phyloP scores from a whole-genome alignment of 2,113 vertebrate genomes.

The Philantomba maxwellii region DNA sequence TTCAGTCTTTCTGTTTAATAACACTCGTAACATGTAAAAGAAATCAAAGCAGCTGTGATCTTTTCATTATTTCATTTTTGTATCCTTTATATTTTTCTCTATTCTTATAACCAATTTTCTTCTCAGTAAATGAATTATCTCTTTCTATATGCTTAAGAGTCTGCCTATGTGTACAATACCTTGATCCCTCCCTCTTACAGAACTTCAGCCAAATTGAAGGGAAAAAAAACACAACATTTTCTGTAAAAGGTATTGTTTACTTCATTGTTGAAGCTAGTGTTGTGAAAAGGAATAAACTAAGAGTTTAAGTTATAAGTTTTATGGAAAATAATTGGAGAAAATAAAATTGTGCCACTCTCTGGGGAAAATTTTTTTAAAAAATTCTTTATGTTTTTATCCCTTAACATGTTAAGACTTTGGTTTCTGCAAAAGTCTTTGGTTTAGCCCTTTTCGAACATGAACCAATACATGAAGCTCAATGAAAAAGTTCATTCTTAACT shows the following conservation, averaged over 20 bases:
- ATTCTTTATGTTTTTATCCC: not conserved
- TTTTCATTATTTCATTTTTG: not conserved
- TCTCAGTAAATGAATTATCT: not conserved
- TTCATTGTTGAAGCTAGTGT: not conserved
- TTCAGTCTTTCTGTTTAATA: not conserved
- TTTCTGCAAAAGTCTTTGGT: not conserved
- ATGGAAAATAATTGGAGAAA: not conserved
- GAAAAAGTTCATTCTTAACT: not conserved
- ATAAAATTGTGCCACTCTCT: not conserved
- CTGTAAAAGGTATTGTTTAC: not conserved
- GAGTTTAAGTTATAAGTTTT: not conserved
- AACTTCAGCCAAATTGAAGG: slow-evolving; percentile 1
- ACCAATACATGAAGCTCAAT: not conserved
- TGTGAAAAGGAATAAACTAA: slow-evolving; percentile 18
- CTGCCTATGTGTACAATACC: not conserved
- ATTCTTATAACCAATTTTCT: not conserved
- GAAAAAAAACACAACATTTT: slow-evolving; percentile 21
- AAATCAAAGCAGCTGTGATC: not conserved
- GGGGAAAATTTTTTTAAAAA: not conserved
- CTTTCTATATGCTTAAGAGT: not conserved
- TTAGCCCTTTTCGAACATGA: not conserved
- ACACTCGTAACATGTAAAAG: not conserved
- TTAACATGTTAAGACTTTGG: not conserved
- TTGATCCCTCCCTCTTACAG: slow-evolving; percentile 16
- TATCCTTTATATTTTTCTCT: not conserved